Conservation (phyloP, 2,888 invertebrate genomes). For the Pseudeuparius sepicola region DNA sequence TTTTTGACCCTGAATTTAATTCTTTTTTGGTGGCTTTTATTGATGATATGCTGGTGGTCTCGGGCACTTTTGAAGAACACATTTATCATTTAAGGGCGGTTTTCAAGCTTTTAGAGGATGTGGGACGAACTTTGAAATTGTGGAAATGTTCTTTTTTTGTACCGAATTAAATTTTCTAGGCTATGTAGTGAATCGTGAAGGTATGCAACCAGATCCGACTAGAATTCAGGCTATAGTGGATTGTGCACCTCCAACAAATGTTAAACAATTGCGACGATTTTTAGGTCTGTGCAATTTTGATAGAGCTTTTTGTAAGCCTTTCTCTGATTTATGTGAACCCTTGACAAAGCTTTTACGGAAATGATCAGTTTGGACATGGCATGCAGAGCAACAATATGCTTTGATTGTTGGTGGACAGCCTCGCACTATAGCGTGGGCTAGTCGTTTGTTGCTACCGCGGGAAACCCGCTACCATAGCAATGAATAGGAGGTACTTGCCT, state of each 20-base stretch:
- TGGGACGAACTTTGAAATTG: no score
- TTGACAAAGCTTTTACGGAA: conserved; percentile 16
- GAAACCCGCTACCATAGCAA: no score
- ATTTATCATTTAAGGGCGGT: no score
- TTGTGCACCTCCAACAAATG: conserved; percentile 12
- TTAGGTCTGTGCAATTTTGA: conserved; percentile 19
- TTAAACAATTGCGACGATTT: conserved; percentile 19
- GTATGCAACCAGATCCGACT: no score
- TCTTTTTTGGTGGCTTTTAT: no score
- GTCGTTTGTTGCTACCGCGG: background rate
- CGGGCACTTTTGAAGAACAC: no score
- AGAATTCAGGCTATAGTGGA: conserved; percentile 17
- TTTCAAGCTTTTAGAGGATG: no score
- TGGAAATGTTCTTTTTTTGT: no score
- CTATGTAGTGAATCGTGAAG: no score
- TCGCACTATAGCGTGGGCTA: background rate
- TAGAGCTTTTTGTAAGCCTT: conserved; percentile 6
- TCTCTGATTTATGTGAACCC: conserved; percentile 8
- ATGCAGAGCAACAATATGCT: conserved; percentile 6
- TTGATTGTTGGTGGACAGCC: no score
- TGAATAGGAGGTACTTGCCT: conserved; percentile 23
- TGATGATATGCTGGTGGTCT: no score
- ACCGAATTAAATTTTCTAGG: no score
- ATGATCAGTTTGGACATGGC: background rate
- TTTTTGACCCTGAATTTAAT: conserved; percentile 26